phyloP scores from a whole-genome alignment of 2,113 vertebrate genomes.

The Cromileptes altivelis region DNA sequence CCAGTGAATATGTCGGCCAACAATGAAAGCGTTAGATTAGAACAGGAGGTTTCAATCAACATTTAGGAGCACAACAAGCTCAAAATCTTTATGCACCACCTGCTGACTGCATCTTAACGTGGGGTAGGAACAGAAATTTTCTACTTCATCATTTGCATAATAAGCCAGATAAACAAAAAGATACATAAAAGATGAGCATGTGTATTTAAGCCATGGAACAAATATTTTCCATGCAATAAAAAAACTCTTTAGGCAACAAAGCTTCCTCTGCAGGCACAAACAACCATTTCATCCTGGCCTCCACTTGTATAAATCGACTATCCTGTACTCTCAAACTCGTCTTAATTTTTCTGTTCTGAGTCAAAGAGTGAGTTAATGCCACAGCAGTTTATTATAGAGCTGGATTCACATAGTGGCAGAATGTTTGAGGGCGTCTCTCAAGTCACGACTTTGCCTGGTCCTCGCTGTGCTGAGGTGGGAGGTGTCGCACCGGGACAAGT shows the following conservation, averaged over 20 bases:
- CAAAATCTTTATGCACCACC: neutral
- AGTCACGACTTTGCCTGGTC: constrained; percentile 73
- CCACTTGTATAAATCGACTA: neutral
- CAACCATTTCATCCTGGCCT: neutral
- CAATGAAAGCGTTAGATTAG: neutral
- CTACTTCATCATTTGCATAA: neutral
- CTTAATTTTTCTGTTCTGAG: neutral
- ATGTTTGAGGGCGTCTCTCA: constrained; percentile 72
- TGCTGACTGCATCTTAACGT: neutral
- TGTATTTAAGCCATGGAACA: neutral
- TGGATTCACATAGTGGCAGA: constrained; percentile 72
- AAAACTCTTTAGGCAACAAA: neutral
- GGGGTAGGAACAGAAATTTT: neutral
- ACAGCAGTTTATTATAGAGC: constrained; percentile 60
- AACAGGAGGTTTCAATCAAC: neutral
- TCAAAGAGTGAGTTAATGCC: constrained; percentile 22
- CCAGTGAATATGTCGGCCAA: neutral
- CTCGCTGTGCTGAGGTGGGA: constrained; percentile 67
- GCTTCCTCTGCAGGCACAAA: neutral
- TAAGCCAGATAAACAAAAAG: neutral
- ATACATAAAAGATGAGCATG: neutral
- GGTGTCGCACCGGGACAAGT: constrained; percentile 66
- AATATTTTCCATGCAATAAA: neutral
- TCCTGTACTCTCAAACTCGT: neutral
- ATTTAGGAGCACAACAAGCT: neutral